Percentiles rank a stretch among this genome's conserved stretches.
phyloP scores from a whole-genome alignment of 2,113 vertebrate species.

The Paradoxurus hermaphroditus region DNA sequence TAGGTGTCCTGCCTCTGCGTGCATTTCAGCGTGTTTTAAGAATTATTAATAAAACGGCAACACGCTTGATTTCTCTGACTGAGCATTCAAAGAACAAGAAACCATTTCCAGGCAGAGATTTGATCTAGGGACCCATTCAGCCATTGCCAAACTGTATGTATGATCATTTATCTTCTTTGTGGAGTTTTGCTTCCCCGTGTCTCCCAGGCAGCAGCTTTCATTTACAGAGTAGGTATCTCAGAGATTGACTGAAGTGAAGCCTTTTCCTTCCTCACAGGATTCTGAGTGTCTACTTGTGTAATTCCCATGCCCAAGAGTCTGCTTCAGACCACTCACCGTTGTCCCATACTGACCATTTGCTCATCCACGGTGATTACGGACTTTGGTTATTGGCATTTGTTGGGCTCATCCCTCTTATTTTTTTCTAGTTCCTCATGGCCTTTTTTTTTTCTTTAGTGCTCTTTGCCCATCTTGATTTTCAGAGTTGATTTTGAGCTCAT shows the following conservation, averaged over 20 bases:
- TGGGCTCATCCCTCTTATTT: not conserved
- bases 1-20: not conserved
- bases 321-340: not conserved
- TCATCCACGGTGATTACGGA: not conserved
- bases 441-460: not conserved
- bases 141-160: not conserved
- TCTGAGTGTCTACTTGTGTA: not conserved
- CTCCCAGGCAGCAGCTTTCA: not conserved
- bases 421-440: not conserved
- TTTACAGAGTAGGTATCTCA: not conserved
- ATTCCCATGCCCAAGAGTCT: not conserved
- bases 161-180: not conserved
- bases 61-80: conserved; percentile 24
- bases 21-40: conserved; percentile 13
- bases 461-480: not conserved
- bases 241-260: not conserved
- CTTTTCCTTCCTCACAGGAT: not conserved
- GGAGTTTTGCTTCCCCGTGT: not conserved
- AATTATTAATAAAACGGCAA: conserved; percentile 40
- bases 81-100: not conserved
- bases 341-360: not conserved
- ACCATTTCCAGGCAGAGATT: conserved; percentile 17
- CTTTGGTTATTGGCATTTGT: not conserved
- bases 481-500: conserved; percentile 27
- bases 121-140: not conserved